These are phyloP conservation scores for Paraescarpia echinospica DNA, from an alignment of 1,140 invertebrate species.

Conservation along the genomic window DNA sequence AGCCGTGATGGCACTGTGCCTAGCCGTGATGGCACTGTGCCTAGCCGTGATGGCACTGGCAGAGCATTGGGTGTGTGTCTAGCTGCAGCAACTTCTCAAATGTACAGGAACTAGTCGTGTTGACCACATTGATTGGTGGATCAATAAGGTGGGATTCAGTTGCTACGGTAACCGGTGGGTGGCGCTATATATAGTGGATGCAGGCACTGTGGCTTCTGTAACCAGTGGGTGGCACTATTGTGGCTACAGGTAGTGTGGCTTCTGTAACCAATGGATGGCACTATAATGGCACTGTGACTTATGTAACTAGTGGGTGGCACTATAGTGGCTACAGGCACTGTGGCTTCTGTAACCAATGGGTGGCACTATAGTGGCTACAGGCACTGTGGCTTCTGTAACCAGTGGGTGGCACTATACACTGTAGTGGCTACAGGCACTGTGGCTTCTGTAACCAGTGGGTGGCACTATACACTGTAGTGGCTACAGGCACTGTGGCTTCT, in stretches of 20 bases:
- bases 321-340: background rate
- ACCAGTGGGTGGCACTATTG: background rate
- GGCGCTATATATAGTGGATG: background rate
- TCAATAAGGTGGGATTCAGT: conserved; percentile 5
- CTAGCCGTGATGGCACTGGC: background rate
- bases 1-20: too few relatives aligned
- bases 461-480: too few relatives aligned
- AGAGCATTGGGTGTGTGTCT: background rate
- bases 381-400: too few relatives aligned
- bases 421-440: too few relatives aligned
- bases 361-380: too few relatives aligned
- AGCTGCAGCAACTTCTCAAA: background rate
- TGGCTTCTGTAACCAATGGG: background rate
- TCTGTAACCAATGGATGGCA: background rate
- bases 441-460: too few relatives aligned
- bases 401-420: too few relatives aligned
- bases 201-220: background rate
- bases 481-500: too few relatives aligned
- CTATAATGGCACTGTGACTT: background rate
- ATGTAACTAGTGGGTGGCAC: background rate
- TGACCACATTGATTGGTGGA: background rate
- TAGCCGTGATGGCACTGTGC: too few relatives aligned
- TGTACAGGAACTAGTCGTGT: background rate
- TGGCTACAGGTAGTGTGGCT: background rate
- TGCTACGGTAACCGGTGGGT: conserved; percentile 3